These are phyloP conservation scores for Drosophila macrospina DNA, from an alignment of 2,888 invertebrate species.

Conservation along the genomic window DNA sequence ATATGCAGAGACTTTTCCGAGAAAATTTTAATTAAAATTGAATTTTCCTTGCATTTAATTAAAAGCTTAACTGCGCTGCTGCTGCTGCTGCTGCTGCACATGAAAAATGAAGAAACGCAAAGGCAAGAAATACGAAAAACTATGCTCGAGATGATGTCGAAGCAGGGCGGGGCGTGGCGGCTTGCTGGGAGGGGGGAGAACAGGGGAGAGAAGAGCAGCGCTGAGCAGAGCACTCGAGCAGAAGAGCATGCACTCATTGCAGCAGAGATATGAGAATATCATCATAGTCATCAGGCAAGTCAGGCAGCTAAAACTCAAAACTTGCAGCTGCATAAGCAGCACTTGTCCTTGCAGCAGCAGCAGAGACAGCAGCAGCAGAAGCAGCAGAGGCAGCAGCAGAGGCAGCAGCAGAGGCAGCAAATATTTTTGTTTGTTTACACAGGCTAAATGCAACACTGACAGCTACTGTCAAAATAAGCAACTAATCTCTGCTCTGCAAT, in stretches of 20 bases:
- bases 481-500: constrained; percentile 71
- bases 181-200: not conserved
- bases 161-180: not conserved
- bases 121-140: constrained; percentile 70
- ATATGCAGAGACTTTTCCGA: constrained; percentile 69
- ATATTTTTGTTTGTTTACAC: constrained; percentile 66
- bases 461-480: constrained; percentile 78
- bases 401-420: constrained; percentile 36
- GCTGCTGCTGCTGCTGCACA: constrained; percentile 59
- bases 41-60: constrained; percentile 81
- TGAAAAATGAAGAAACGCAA: constrained; percentile 70
- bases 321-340: constrained; percentile 35
- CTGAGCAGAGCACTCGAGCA: constrained; percentile 64
- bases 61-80: constrained; percentile 66
- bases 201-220: too few relatives aligned
- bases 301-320: constrained; percentile 17
- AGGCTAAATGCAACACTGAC: constrained; percentile 74
- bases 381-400: constrained; percentile 8
- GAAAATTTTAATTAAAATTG: constrained; percentile 78
- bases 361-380: not conserved
- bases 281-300: constrained; percentile 56
- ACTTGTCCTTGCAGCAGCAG: constrained; percentile 23
- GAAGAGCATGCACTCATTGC: constrained; percentile 69
- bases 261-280: constrained; percentile 72
- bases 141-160: constrained; percentile 50